Evolutionary conservation across 2,113 vertebrate species (phyloP).

Genomic region (Mesitornis unicolor): DNA sequence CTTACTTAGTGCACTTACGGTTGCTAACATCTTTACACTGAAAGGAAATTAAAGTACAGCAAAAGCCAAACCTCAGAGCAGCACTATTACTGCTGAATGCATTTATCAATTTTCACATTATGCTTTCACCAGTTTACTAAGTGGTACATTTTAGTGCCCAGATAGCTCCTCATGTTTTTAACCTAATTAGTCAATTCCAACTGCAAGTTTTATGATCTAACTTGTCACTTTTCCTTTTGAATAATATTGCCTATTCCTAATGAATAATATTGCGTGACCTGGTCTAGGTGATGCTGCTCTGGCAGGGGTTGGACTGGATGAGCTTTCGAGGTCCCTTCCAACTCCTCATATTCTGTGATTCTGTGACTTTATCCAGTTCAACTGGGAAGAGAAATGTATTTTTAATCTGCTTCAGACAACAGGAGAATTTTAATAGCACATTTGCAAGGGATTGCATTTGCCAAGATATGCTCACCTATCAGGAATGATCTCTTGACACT

Average conservation of each 20-base stretch:
- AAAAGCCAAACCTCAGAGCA: not conserved
- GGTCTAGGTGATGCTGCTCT: too few relatives aligned
- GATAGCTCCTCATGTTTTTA: not conserved
- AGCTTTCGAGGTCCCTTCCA: too few relatives aligned
- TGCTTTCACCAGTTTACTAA: not conserved
- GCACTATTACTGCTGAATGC: not conserved
- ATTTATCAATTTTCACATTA: not conserved
- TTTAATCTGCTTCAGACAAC: not conserved
- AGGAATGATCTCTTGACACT: constrained; percentile 95
- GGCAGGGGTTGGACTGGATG: too few relatives aligned
- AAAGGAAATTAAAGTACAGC: not conserved
- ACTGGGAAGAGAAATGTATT: not conserved
- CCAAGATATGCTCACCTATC: constrained; percentile 83
- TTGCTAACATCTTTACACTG: not conserved
- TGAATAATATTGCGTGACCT: too few relatives aligned
- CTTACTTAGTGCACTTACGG: not conserved
- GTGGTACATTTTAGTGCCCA: not conserved
- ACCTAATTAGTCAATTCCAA: not conserved
- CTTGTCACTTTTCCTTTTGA: not conserved
- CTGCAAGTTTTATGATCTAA: not conserved
- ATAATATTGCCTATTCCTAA: not conserved
- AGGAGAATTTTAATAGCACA: not conserved
- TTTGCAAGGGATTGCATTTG: not conserved
- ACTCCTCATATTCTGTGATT: too few relatives aligned
- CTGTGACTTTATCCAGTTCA: not conserved